These are phyloP conservation scores for Aphidius ervi DNA, from an alignment of 1,140 invertebrate genomes.

Conservation along the genomic window DNA sequence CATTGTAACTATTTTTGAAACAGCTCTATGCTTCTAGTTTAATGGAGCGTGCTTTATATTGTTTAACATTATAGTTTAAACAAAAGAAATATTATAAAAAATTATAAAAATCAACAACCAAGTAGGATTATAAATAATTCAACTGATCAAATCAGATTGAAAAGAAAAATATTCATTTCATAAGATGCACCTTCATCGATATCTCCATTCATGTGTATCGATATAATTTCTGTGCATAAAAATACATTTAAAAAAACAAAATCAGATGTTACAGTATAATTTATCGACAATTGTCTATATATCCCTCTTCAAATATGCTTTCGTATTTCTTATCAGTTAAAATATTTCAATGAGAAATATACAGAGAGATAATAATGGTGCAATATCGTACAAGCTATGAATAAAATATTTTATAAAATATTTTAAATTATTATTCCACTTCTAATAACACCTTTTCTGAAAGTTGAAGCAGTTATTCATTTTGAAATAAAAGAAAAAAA, in stretches of 20 bases:
- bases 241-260: neutral
- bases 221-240: neutral
- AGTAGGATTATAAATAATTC: slow-evolving; percentile 17
- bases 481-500: too few relatives aligned
- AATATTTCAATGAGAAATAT: too few relatives aligned
- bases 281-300: slow-evolving; percentile 19
- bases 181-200: neutral
- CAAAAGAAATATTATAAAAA: slow-evolving; percentile 1
- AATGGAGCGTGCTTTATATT: slow-evolving; percentile 30
- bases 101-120: neutral
- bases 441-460: slow-evolving; percentile 1
- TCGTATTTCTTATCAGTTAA: too few relatives aligned
- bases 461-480: neutral
- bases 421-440: slow-evolving; percentile 3
- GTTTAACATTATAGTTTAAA: slow-evolving; percentile 12
- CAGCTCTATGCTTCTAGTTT: slow-evolving; percentile 17
- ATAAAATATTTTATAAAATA: neutral
- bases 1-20: neutral
- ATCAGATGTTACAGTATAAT: slow-evolving; percentile 10
- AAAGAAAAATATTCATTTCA: neutral
- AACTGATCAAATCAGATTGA: slow-evolving; percentile 22
- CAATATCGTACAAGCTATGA: neutral
- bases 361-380: neutral
- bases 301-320: too few relatives aligned
- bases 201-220: neutral